Conservation (phyloP, 2,797 vertebrate genomes). For the Lagorchestes hirsutus region DNA sequence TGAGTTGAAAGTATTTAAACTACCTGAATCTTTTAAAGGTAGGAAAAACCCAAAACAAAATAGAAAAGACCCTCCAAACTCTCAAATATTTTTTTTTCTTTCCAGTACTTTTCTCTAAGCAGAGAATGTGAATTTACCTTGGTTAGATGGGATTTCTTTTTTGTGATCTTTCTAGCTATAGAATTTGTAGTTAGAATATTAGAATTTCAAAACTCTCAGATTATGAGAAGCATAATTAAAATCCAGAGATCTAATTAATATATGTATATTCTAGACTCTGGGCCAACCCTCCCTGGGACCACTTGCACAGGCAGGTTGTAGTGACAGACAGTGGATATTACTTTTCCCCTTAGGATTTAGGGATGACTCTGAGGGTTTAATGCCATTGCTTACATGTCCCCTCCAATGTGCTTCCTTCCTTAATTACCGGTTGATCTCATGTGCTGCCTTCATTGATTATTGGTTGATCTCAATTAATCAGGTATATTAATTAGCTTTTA, state of each 20-base stretch:
- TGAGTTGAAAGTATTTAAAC: not conserved
- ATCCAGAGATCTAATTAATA: not conserved
- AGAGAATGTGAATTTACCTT: not conserved
- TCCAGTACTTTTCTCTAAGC: not conserved
- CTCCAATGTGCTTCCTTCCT: too few species aligned
- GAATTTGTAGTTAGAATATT: not conserved
- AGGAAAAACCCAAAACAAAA: not conserved
- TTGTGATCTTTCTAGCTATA: not conserved
- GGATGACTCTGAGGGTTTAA: too few species aligned
- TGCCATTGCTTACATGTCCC: too few species aligned
- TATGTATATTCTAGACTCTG: not conserved
- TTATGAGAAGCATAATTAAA: not conserved
- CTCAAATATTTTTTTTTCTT: not conserved
- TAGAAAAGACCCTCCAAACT: not conserved
- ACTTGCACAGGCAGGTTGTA: too few species aligned
- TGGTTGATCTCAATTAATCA: too few species aligned
- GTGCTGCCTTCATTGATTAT: too few species aligned
- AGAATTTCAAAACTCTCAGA: not conserved
- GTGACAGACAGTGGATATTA: too few species aligned
- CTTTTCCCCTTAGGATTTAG: too few species aligned
- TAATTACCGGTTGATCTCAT: too few species aligned
- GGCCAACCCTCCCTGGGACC: too few species aligned
- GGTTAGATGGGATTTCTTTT: not conserved
- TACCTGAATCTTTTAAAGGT: not conserved
- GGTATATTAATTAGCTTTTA: too few species aligned